Conservation (phyloP, 2,113 vertebrate genomes). For the Neodon shergylaensis region DNA sequence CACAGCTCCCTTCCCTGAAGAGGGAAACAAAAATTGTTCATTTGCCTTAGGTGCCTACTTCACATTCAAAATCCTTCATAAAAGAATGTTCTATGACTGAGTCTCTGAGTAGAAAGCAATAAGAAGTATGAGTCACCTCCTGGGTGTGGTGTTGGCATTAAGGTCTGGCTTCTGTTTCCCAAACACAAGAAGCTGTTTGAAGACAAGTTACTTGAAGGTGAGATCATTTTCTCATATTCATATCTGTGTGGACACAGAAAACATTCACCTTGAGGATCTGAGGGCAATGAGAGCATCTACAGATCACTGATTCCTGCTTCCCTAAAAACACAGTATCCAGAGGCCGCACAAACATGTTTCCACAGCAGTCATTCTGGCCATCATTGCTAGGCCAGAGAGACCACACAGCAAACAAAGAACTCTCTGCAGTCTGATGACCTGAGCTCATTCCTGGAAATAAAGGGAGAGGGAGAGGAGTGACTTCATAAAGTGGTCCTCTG, state of each 20-base stretch:
- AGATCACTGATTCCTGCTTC: not conserved
- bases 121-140: constrained; percentile 78
- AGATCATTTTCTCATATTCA: constrained; percentile 88
- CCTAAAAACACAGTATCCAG: not conserved
- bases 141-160: constrained; percentile 75
- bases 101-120: not conserved
- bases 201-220: constrained; percentile 85
- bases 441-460: not conserved
- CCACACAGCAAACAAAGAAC: not conserved
- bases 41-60: not conserved
- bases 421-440: not conserved
- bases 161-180: constrained; percentile 79
- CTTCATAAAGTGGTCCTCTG: not conserved
- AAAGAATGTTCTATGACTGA: not conserved
- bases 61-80: not conserved
- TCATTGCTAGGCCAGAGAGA: not conserved
- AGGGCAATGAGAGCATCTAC: not conserved
- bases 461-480: not conserved
- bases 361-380: not conserved
- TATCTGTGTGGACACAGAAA: constrained; percentile 84
- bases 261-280: not conserved
- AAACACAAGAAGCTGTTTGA: constrained; percentile 87
- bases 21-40: not conserved
- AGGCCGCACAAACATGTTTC: not conserved
- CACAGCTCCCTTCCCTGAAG: not conserved